A percentile compares a stretch with the other conserved stretches of the same genome.
phyloP scores from a whole-genome alignment of 2,888 invertebrate genomes.

The Phasia obesa region DNA sequence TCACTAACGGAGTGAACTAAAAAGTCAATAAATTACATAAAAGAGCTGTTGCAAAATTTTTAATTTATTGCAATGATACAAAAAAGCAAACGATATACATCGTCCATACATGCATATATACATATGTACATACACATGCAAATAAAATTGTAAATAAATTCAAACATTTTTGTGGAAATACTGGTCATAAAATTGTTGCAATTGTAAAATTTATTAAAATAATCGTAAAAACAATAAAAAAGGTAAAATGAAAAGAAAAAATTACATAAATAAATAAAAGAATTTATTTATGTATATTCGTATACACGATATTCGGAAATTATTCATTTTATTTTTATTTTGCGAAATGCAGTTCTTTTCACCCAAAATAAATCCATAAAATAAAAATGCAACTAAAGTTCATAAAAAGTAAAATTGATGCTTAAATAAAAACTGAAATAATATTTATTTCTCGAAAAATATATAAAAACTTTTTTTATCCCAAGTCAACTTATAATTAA shows the following conservation, averaged over 20 bases:
- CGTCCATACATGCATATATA: background rate
- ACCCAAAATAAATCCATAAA: conserved; percentile 1
- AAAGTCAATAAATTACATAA: conserved; percentile 25
- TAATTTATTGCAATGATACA: conserved; percentile 35
- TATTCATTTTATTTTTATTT: conserved; percentile 4
- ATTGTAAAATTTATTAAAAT: conserved; percentile 32
- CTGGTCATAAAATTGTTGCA: conserved; percentile 34
- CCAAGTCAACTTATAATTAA: background rate
- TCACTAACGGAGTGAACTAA: conserved; percentile 20
- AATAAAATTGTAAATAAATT: background rate
- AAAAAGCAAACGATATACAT: background rate
- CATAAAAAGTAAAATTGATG: background rate
- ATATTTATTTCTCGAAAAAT: background rate
- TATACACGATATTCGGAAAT: background rate
- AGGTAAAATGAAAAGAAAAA: conserved; percentile 22
- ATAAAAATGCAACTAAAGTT: background rate
- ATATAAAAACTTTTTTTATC: background rate
- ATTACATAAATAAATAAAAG: conserved; percentile 22
- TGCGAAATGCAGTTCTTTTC: background rate
- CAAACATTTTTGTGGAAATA: background rate
- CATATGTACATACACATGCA: background rate
- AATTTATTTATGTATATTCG: background rate
- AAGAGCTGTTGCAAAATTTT: conserved; percentile 26
- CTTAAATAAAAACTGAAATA: background rate
- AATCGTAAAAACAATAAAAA: background rate